A percentile compares a stretch with the other conserved stretches of the same genome.
phyloP scores from a whole-genome alignment of 2,888 invertebrate genomes.

The Chaitophorus viminalis region DNA sequence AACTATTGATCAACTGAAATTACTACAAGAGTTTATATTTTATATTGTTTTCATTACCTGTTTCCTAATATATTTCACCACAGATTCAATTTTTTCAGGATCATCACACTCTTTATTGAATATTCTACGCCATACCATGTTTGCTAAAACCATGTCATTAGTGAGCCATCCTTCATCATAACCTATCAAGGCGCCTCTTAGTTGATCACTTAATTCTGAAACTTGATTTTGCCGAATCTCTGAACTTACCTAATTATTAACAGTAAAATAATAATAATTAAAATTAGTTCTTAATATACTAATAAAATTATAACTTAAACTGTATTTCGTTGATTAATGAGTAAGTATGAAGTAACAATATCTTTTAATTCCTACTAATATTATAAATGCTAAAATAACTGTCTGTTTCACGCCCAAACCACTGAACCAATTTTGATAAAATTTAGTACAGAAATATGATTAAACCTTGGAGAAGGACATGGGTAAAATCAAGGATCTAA shows the following conservation, averaged over 20 bases:
- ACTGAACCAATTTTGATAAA: too few species aligned
- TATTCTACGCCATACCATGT: constrained; percentile 86
- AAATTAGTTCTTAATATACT: constrained; percentile 17
- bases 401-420: too few species aligned
- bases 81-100: constrained; percentile 75
- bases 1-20: constrained; percentile 29
- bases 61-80: constrained; percentile 81
- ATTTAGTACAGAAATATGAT: too few species aligned
- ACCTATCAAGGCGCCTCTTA: constrained; percentile 83
- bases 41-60: constrained; percentile 71
- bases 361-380: not conserved
- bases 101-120: constrained; percentile 76
- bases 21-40: constrained; percentile 22
- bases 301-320: not conserved
- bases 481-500: too few species aligned
- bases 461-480: too few species aligned
- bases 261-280: not conserved
- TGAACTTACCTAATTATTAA: constrained; percentile 29
- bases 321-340: not conserved
- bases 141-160: constrained; percentile 81
- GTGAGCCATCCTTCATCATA: constrained; percentile 87
- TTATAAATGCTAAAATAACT: too few species aligned
- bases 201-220: constrained; percentile 77
- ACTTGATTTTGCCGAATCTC: constrained; percentile 71
- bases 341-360: not conserved